Percentiles rank a stretch among this genome's conserved stretches.
phyloP scores from a whole-genome alignment of 2,797 vertebrate species.

The Tapera naevia region DNA sequence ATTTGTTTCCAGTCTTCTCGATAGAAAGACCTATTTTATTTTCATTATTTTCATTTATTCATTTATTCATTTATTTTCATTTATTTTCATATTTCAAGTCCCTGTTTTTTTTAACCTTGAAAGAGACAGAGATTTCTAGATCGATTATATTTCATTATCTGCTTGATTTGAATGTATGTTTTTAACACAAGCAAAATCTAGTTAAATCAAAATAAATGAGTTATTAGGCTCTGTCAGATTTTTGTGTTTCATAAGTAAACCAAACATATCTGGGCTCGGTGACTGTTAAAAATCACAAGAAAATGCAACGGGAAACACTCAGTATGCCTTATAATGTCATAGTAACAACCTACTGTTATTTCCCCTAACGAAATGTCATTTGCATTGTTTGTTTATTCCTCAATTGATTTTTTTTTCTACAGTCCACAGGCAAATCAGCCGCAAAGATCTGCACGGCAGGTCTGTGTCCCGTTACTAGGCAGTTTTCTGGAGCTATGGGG shows the following conservation, averaged over 20 bases:
- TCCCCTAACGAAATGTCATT: background rate
- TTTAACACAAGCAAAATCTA: background rate
- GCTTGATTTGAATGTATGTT: background rate
- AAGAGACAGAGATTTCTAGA: background rate
- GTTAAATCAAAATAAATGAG: background rate
- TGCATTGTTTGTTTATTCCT: background rate
- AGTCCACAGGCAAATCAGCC: background rate
- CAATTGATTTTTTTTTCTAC: too few relatives aligned
- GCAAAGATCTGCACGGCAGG: background rate
- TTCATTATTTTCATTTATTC: too few relatives aligned
- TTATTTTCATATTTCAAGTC: background rate
- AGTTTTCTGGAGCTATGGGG: background rate
- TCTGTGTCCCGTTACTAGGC: background rate
- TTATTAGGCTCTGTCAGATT: background rate
- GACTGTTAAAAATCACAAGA: background rate
- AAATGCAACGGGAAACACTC: background rate
- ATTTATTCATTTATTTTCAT: too few relatives aligned
- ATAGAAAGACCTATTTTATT: background rate
- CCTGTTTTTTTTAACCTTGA: background rate
- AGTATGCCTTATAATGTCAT: background rate
- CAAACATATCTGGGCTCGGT: background rate
- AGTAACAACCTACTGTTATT: background rate
- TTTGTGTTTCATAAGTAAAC: background rate
- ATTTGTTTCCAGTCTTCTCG: rapidly evolving
- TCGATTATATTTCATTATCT: background rate